Evolutionary conservation across 2,797 vertebrate species (phyloP).

Genomic region (Paratrypauchen microcephalus): DNA sequence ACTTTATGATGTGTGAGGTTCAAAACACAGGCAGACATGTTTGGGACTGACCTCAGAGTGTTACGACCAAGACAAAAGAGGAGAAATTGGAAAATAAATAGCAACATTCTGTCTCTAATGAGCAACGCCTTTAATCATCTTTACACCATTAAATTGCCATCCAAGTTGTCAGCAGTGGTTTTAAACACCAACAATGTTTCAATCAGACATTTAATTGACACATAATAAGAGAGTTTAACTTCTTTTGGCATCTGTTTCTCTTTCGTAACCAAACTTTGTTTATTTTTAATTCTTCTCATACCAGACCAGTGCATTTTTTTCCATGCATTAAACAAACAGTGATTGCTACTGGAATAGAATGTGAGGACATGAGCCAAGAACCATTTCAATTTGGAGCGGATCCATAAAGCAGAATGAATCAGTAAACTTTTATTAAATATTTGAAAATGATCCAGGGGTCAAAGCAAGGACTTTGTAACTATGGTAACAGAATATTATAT

Average conservation of each 20-base stretch:
- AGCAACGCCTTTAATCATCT: constrained; percentile 38
- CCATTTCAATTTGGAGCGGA: constrained; percentile 11
- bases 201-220: constrained; percentile 22
- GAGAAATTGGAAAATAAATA: not conserved
- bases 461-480: constrained; percentile 14
- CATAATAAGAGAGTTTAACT: constrained; percentile 10
- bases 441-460: constrained; percentile 1
- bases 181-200: constrained; percentile 28
- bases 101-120: constrained; percentile 26
- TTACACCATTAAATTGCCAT: constrained; percentile 41
- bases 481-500: constrained; percentile 9
- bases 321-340: constrained; percentile 6
- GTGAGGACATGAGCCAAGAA: constrained; percentile 14
- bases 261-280: constrained; percentile 8
- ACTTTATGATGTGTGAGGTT: constrained; percentile 73
- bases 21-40: constrained; percentile 56
- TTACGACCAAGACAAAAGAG: constrained; percentile 17
- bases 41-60: constrained; percentile 38
- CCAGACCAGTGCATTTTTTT: not conserved
- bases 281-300: not conserved
- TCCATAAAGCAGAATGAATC: constrained; percentile 9
- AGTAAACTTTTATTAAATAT: constrained; percentile 13
- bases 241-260: not conserved
- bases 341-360: constrained; percentile 8
- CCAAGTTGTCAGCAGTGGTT: constrained; percentile 19